phyloP scores from a whole-genome alignment of 2,113 vertebrate genomes.

The Protobothrops flavoviridis region DNA sequence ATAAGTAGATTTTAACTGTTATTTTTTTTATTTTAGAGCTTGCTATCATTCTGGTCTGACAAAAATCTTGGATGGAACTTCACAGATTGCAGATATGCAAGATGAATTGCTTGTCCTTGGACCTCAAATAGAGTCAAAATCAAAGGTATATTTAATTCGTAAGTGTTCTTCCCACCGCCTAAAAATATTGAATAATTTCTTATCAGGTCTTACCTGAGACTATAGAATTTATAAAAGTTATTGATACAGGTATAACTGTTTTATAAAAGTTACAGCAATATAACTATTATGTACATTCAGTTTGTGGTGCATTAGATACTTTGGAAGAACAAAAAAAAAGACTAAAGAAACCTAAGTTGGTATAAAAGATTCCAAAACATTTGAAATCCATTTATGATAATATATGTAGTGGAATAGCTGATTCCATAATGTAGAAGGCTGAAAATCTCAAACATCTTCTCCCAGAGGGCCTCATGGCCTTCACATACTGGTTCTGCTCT shows the following conservation, averaged over 20 bases:
- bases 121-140: slow-evolving; percentile 65
- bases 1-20: background rate
- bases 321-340: background rate
- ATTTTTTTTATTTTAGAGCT: slow-evolving; percentile 37
- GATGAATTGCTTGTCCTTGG: slow-evolving; percentile 52
- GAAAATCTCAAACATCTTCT: background rate
- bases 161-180: background rate
- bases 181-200: background rate
- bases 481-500: background rate
- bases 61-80: slow-evolving; percentile 61
- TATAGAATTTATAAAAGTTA: background rate
- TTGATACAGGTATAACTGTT: background rate
- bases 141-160: slow-evolving; percentile 33
- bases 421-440: background rate
- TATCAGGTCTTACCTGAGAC: background rate
- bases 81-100: slow-evolving; percentile 58
- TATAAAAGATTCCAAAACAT: background rate
- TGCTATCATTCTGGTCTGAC: slow-evolving; percentile 55
- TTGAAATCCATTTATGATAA: background rate
- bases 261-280: background rate
- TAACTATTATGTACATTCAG: background rate
- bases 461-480: background rate
- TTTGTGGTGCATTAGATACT: background rate
- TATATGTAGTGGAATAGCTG: background rate
- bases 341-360: background rate